Evolutionary conservation across 1,140 invertebrate genomes (phyloP).

Genomic region (Drosophila takahashii): DNA sequence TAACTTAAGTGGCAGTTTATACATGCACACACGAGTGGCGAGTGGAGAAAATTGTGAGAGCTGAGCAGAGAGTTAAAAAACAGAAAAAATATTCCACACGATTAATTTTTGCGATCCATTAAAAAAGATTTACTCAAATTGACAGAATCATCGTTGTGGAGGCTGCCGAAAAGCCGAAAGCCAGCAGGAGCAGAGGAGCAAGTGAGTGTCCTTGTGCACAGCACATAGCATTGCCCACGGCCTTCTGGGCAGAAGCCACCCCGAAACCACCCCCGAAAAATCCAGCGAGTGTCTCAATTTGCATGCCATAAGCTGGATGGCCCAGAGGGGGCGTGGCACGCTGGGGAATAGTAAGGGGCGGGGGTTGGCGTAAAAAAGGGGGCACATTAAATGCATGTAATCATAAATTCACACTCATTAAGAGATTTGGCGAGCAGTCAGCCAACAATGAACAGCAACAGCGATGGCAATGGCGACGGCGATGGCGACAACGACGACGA

Average conservation of each 20-base stretch:
- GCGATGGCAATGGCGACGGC: constrained; percentile 3
- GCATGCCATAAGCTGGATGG: constrained; percentile 61
- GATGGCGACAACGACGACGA: background rate
- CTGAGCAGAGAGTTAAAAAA: constrained; percentile 42
- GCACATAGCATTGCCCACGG: constrained; percentile 26
- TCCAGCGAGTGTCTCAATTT: constrained; percentile 70
- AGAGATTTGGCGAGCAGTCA: constrained; percentile 70
- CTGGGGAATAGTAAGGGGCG: background rate
- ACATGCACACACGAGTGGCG: constrained; percentile 25
- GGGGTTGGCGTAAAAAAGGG: background rate
- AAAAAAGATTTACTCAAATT: constrained; percentile 83
- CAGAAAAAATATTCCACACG: constrained; percentile 75
- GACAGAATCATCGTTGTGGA: constrained; percentile 68
- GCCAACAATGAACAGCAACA: constrained; percentile 23
- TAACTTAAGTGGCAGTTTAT: constrained; percentile 71
- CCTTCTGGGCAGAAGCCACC: constrained; percentile 36
- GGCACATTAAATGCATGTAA: constrained; percentile 77
- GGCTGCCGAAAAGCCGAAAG: constrained; percentile 11
- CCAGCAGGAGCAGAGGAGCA: constrained; percentile 4
- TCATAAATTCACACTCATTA: constrained; percentile 82
- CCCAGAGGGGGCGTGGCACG: background rate
- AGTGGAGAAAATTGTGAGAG: background rate
- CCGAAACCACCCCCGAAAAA: background rate
- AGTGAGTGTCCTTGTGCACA: constrained; percentile 36
- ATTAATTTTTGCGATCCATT: constrained; percentile 78